phyloP scores from a whole-genome alignment of 1,140 invertebrate genomes.

The Ips nitidus region DNA sequence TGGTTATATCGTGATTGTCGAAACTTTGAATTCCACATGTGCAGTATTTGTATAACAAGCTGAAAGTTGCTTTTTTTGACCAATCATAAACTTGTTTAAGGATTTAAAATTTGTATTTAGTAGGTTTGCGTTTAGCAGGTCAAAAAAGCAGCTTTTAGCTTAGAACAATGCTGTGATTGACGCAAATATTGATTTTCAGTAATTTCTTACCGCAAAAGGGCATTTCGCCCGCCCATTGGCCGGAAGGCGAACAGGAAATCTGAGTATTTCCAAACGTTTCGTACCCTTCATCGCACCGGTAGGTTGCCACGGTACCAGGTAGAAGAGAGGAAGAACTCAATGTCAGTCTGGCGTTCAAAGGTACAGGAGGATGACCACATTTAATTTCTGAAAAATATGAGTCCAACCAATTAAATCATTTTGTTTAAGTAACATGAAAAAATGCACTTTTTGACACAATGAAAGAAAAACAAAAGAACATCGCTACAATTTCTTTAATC shows the following conservation, averaged over 20 bases:
- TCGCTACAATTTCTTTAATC: background rate
- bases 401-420: background rate
- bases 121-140: no score
- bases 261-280: constrained; percentile 65
- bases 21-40: no score
- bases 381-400: constrained; percentile 53
- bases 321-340: constrained; percentile 55
- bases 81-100: no score
- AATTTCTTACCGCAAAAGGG: constrained; percentile 75
- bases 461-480: no score
- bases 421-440: background rate
- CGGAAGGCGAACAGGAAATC: constrained; percentile 66
- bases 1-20: no score
- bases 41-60: no score
- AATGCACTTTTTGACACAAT: background rate
- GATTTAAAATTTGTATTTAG: no score
- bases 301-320: constrained; percentile 69
- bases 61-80: no score
- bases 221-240: constrained; percentile 75
- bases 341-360: constrained; percentile 73
- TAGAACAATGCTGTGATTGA: no score
- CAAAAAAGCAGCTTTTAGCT: no score
- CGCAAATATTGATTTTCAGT: background rate
- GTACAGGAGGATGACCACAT: constrained; percentile 81
- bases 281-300: constrained; percentile 83